Base-by-base conservation (phyloP, 2,888 invertebrate species). In the Chloromyia formosa region DNA sequence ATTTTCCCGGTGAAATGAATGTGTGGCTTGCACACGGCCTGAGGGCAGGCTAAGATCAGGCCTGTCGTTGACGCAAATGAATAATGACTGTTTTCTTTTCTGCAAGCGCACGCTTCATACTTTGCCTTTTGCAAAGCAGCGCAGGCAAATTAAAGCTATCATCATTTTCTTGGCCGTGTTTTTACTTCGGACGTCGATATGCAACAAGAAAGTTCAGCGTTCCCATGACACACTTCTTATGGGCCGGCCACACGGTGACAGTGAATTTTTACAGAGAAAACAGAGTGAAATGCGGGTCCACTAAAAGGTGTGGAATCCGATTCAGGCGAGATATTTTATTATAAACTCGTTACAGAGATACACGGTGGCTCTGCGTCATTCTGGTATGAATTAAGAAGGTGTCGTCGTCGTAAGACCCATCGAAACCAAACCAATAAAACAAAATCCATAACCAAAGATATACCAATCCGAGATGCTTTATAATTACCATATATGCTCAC, bases 141-240 rank as follows among this genome's bases (percentile, higher is more conserved):
- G 10, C 16, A n/a, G 16, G 49, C 16, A 49, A 49, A 49, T 49
- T 49, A 49, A 49, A 49, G 49, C 49, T 49, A 49, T 49, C 49
- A 49, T 49, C 49, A 35, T 35, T 35, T 35, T 35, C 27, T 35
- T 35, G 27, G 27, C 27, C 27, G 27, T n/a, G 27, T 35, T 4
- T 35, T 35, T n/a, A 1, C 16, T 5, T 56, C 56, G 56, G 27
- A 35, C 7, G 27, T 35, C 2, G 2, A 35, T 56, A 20, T 20
- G 56, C 22, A 16, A 20, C 56, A 56, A 56, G 56, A 56, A 56
- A 56, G 56, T 56, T 56, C 56, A 56, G 56, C 56, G 56, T 56
- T 76, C 75, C 58, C 75, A 74, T 76, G 71, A 76, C 76, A 73
- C 61, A 76, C 75, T 75, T 76, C 12, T 62, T 22, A 27, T 42